These are phyloP conservation scores for Willisornis vidua DNA, from an alignment of 2,113 vertebrate species.

Conservation along the genomic window DNA sequence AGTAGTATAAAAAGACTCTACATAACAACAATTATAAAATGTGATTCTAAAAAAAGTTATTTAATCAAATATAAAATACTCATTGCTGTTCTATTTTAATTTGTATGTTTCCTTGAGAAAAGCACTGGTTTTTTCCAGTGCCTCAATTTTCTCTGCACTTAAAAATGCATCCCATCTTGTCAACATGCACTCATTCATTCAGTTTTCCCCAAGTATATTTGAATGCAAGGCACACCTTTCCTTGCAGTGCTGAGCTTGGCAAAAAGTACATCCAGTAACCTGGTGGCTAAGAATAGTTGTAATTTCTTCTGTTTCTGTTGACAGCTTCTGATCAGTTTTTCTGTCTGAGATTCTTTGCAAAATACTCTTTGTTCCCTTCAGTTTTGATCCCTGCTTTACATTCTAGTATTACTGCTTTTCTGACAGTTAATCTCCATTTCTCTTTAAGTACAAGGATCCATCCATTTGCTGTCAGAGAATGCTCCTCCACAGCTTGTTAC, in stretches of 20 bases:
- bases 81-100: not conserved
- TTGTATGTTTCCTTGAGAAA: not conserved
- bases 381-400: not conserved
- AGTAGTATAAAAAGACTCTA: not conserved
- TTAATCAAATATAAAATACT: not conserved
- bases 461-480: not conserved
- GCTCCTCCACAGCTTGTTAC: not conserved
- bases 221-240: not conserved
- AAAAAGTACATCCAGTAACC: not conserved
- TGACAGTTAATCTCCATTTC: not conserved
- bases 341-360: not conserved
- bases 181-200: not conserved
- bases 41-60: not conserved
- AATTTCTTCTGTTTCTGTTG: conserved; percentile 4
- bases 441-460: not conserved
- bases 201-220: not conserved
- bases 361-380: not conserved
- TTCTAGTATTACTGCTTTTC: not conserved
- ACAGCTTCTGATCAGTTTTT: not conserved
- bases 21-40: not conserved
- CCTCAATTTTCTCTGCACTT: not conserved
- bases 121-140: not conserved
- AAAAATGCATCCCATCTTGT: not conserved
- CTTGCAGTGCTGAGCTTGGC: not conserved
- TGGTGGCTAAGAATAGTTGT: not conserved